Evolutionary conservation across 2,797 vertebrate genomes (phyloP), one percentile per base, ranked within the genome.

Genomic region (Caiman crocodilus): DNA sequence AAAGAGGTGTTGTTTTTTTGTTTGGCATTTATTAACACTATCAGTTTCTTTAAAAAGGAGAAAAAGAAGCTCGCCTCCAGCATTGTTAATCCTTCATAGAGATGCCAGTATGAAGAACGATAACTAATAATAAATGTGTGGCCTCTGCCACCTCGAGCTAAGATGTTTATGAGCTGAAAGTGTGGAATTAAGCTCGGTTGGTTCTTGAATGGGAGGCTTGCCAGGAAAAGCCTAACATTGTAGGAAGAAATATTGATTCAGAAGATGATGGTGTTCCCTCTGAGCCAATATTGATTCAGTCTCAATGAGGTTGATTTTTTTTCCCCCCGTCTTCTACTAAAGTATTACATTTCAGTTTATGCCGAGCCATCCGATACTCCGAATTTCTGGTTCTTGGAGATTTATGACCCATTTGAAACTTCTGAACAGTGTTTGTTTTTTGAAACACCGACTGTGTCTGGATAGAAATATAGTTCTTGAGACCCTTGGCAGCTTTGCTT

Each of bases 151-250:
- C 14, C 64, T 10, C 25, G 18, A 60, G 35, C 55, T 21, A 2
- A 14, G 64, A 3, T 57, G 6, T 21, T 89, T 23, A 5, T 56
- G 23, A 12, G 2, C 7, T 61, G 73, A 28, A 56, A 5, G 32
- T 61, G 10, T 15, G 20, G 4, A 11, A 11, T 60, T 1, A 0
- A 7, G 14, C 18, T 78, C 0, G 0, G 56, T 16, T 56, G 23
- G 3, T 20, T 30, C 65, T 67, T 5, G 64, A n/a, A 17, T n/a
- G 35, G 28, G 18, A 28, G 13, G 57, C 14, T 71, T 32, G 18
- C 42, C 65, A 69, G 82, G 64, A 64, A 57, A 11, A 26, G 16
- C n/a, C 59, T 16, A 16, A 7, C n/a, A 7, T 7, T 13, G 7
- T 18, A 74, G 18, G 25, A n/a, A 1, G n/a, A 4, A 50, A 30